Conservation (phyloP, 2,888 invertebrate species). For the Crocallis elinguaria region DNA sequence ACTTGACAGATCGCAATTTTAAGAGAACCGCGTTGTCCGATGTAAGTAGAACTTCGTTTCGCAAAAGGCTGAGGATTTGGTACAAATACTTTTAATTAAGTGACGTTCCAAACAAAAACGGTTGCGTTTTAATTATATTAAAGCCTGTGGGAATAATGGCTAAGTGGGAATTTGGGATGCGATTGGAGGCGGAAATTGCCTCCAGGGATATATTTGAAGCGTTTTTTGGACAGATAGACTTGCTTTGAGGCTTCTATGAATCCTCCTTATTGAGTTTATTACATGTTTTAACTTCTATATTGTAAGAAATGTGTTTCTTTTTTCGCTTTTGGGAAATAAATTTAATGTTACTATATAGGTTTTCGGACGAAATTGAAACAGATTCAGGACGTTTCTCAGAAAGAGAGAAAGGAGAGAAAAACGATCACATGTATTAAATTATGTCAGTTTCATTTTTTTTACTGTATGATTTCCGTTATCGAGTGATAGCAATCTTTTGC, state of each 20-base stretch:
- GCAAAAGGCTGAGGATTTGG: slow-evolving; percentile 39
- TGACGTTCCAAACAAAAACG: slow-evolving; percentile 54
- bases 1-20: slow-evolving; percentile 51
- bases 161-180: slow-evolving; percentile 50
- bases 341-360: background rate
- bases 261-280: slow-evolving; percentile 6
- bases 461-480: too few relatives aligned
- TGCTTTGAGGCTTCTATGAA: slow-evolving; percentile 10
- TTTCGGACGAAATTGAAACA: background rate
- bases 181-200: slow-evolving; percentile 48
- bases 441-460: too few relatives aligned
- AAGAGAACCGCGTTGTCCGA: slow-evolving; percentile 40
- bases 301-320: slow-evolving; percentile 3
- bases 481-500: too few relatives aligned
- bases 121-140: slow-evolving; percentile 59
- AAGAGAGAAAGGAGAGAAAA: too few relatives aligned
- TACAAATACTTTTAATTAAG: slow-evolving; percentile 56
- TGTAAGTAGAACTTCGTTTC: slow-evolving; percentile 50
- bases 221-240: slow-evolving; percentile 25
- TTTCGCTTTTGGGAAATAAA: background rate
- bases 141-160: slow-evolving; percentile 49
- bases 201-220: slow-evolving; percentile 37
- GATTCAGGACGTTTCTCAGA: too few relatives aligned
- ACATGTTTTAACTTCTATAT: slow-evolving; percentile 8
- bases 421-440: too few relatives aligned